Base-by-base conservation (phyloP, 2,888 invertebrate genomes). In the Brenthis daphne region DNA sequence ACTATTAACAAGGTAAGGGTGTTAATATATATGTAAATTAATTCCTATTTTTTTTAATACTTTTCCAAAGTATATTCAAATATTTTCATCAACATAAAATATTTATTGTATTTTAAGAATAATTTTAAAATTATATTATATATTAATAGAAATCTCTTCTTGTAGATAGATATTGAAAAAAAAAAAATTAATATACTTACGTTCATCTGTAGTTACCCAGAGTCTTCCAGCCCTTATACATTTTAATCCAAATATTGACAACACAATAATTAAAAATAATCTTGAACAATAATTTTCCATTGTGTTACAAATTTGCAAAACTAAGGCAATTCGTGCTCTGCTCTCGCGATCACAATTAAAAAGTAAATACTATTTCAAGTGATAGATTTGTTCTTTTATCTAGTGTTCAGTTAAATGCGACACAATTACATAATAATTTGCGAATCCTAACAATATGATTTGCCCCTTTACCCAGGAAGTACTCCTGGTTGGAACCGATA, bases 171-270 rank as follows among this genome's bases (percentile, higher is more conserved):
- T 29, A 33, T 24, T 5, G n/a, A n/a, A 29, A 14, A 60, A 60
- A 64, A 50, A 60, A 37, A 33, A 3, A 43, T 43, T 47, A 54
- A 54, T 47, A 66, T 54, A 80, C 89, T 90, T 80, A 90, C 90
- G 78, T 75, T 90, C 90, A 71, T 90, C 90, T 1, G 89, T 89
- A 20, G 88, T 86, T 50, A 85, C 71, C 84, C 83, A 85, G 65
- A 66, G 48, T 50, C 71, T 73, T 6, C 70, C 63, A 61, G 73
- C 67, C 37, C 51, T 64, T 6, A 67, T 71, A 57, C 70, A 66
- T 43, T 61, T 60, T 68, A 55, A 69, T 58, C 64, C 57, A 37
- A 72, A 47, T 29, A 66, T 54, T 29, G 57, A 33, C 54, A 65
- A 61, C 43, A 58, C 48, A 51, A 3, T 20, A 33, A 63, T 37